Evolutionary conservation across 2,113 vertebrate genomes (phyloP).

Genomic region (Sardina pilchardus): DNA sequence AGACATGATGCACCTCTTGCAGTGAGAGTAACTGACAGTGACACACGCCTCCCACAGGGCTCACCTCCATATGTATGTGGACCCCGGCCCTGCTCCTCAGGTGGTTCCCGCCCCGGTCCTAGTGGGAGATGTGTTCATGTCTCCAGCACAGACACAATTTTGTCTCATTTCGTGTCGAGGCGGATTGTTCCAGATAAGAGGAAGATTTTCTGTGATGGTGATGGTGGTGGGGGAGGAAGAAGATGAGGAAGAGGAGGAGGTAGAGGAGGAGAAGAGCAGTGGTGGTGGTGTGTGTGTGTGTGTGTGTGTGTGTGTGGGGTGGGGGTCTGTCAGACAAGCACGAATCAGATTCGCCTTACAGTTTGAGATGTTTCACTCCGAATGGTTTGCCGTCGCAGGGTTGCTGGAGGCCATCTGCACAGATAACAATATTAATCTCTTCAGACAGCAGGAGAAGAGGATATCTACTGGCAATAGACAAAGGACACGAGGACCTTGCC

Average conservation of each 20-base stretch:
- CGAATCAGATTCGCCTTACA: not conserved
- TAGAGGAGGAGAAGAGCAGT: not conserved
- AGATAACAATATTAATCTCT: slow-evolving; percentile 54
- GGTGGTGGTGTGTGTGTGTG: too few species aligned
- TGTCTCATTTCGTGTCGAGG: not conserved
- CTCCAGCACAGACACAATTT: not conserved
- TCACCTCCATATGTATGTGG: not conserved
- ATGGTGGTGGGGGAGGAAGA: not conserved
- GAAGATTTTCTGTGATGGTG: not conserved
- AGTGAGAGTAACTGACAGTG: slow-evolving; percentile 50
- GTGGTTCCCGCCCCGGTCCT: not conserved
- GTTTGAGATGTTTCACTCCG: slow-evolving; percentile 32
- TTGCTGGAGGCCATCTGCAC: slow-evolving; percentile 44
- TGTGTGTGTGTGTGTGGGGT: too few species aligned
- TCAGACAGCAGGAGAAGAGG: slow-evolving; percentile 50
- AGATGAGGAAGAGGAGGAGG: too few species aligned
- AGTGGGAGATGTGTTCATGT: not conserved
- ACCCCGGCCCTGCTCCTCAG: not conserved
- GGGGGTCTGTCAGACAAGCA: not conserved
- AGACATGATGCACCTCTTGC: slow-evolving; percentile 40
- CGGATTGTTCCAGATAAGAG: not conserved
- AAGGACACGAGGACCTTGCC: slow-evolving; percentile 50
- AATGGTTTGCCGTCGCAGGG: slow-evolving; percentile 33
- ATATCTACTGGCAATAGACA: slow-evolving; percentile 48
- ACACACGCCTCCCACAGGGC: slow-evolving; percentile 23